Evolutionary conservation across 2,797 vertebrate species (phyloP).

Genomic region (Octomys mimax): DNA sequence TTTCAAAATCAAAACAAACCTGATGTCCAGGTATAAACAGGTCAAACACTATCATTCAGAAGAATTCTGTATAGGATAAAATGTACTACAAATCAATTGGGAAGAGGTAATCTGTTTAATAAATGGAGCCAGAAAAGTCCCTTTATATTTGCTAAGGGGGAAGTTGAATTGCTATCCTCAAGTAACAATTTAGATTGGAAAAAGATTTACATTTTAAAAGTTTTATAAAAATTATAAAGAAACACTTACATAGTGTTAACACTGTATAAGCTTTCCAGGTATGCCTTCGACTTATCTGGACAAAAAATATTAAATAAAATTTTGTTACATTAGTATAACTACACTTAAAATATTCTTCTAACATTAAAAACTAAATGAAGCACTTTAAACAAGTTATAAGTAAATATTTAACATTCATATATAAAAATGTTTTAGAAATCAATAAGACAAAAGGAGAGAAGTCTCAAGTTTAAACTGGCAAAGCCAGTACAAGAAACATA

Average conservation of each 20-base stretch:
- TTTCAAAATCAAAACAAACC: slow-evolving; percentile 8
- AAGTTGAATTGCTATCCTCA: neutral
- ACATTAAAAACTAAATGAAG: slow-evolving; percentile 33
- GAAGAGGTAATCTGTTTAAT: neutral
- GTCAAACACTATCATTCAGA: neutral
- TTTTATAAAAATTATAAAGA: neutral
- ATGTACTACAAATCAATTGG: neutral
- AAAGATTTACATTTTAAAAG: neutral
- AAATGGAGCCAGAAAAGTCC: neutral
- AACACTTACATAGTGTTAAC: neutral
- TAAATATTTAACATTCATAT: slow-evolving; percentile 10
- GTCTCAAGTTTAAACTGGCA: neutral
- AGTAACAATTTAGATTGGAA: neutral
- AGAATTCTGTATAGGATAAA: neutral
- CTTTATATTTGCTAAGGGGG: neutral
- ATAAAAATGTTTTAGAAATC: slow-evolving; percentile 45
- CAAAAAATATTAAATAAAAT: slow-evolving; percentile 19
- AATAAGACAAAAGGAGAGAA: neutral
- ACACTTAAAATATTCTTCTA: slow-evolving; percentile 46
- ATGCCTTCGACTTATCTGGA: neutral
- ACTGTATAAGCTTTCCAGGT: neutral
- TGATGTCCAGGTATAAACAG: neutral
- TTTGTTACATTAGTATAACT: neutral
- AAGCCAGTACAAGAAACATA: neutral
- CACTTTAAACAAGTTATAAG: slow-evolving; percentile 28